Conservation (phyloP, 2,888 invertebrate genomes). For the Ectropis crepuscularia region DNA sequence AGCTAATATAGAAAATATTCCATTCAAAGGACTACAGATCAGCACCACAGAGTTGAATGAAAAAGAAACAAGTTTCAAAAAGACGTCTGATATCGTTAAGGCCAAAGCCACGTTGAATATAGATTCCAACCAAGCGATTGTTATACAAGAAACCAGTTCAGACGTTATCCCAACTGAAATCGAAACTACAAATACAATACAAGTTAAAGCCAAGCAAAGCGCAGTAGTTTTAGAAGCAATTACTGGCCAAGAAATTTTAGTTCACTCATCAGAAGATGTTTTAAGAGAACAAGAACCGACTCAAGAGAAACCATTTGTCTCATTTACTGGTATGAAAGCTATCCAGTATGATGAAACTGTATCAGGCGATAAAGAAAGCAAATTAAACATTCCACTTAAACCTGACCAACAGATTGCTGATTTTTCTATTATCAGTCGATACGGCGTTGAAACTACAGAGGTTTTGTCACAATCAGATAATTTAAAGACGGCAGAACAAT, state of each 20-base stretch:
- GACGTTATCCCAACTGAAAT: slow-evolving; percentile 70
- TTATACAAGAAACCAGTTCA: slow-evolving; percentile 79
- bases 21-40: slow-evolving; percentile 81
- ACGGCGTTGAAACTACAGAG: slow-evolving; percentile 83
- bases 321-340: slow-evolving; percentile 80
- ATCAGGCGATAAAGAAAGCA: slow-evolving; percentile 85
- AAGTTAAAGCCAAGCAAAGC: slow-evolving; percentile 65
- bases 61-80: slow-evolving; percentile 74
- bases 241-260: slow-evolving; percentile 82
- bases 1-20: slow-evolving; percentile 81
- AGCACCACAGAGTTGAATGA: slow-evolving; percentile 84
- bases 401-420: slow-evolving; percentile 76
- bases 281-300: slow-evolving; percentile 47
- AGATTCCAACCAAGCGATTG: slow-evolving; percentile 74
- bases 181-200: slow-evolving; percentile 53
- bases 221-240: slow-evolving; percentile 84
- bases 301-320: slow-evolving; percentile 71
- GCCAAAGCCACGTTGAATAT: slow-evolving; percentile 55
- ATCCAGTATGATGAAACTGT: slow-evolving; percentile 84
- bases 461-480: slow-evolving; percentile 83
- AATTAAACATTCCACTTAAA: slow-evolving; percentile 58
- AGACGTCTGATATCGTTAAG: slow-evolving; percentile 45
- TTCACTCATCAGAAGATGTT: slow-evolving; percentile 75
- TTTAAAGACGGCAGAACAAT: slow-evolving; percentile 65
- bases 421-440: slow-evolving; percentile 69